Base-by-base conservation (phyloP, 1,140 invertebrate species). In the Aricia agestis region DNA sequence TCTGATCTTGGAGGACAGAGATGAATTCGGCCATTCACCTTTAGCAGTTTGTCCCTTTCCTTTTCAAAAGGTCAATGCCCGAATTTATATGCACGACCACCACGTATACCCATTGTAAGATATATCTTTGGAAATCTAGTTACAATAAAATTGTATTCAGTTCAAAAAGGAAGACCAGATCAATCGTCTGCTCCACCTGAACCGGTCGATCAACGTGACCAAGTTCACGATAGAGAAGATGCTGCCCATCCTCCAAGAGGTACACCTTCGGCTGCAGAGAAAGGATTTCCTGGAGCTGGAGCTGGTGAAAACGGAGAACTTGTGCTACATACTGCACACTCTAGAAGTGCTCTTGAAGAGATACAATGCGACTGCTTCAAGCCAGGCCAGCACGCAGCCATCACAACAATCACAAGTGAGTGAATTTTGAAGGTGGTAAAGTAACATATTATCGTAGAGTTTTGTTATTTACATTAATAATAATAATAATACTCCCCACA, bases 141-240 rank as follows among this genome's bases (percentile, higher is more conserved):
- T 25, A 25, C 25, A 25, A 25, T 25, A 25, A 25, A 25, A 25
- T 68, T 81, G 52, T 45, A 84, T 81, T 36, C 82, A 88, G 85
- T 13, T 83, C 25, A 72, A 77, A 68, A 87, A 81, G 76, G 85
- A 90, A 6, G 80, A 83, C 66, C 69, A 52, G 0, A 79, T 83
- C 0, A 73, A 84, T n/a, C 74, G 82, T 15, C 61, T 89, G 0
- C 68, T 84, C 9, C 70, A 84, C 0, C 17, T 90, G n/a, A 89
- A 84, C 63, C 81, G 78, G 77, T 90, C 88, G 0, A 63, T 66
- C 1, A 82, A 89, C 42, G 80, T 89, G 69, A 72, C 82, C 71
- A 81, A 78, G 70, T 83, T 80, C 66, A 84, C 77, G 13, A 82
- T 89, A 58, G 82, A 86, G 25, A 86, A 85, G 78, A 83, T 89